Base-by-base conservation (phyloP, 1,140 invertebrate species). In the Lepidostoma basale region DNA sequence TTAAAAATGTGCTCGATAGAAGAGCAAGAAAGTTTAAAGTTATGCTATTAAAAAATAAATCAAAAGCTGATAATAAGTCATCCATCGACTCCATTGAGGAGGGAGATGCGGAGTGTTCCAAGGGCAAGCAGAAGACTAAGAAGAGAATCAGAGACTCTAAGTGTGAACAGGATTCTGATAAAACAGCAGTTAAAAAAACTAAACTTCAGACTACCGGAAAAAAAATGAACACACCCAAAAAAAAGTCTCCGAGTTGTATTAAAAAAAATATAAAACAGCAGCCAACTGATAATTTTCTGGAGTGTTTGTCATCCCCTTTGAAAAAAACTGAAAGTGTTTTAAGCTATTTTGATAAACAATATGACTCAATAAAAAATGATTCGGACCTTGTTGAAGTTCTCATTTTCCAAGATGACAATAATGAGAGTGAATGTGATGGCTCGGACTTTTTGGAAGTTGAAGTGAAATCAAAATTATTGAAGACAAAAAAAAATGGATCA, bases 261-360 rank as follows among this genome's bases (percentile, higher is more conserved):
- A 68, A 65, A 56, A 44, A 25, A 66, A 56, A 18, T 10, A 33
- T 44, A 45, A 44, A 39, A 28, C 22, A 62, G 52, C 10, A 14
- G 2, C 23, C 33, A 40, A 58, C 54, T 28, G 67, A 67, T 4
- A 76, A 77, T 26, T 79, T 81, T 54, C 62, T 80, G 0, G 30
- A 73, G 0, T 78, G 77, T 47, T 72, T 86, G 14, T 84, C 81
- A 2, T 85, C 85, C 52, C 85, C 85, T 25, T 75, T 85, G 6
- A 85, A 80, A 70, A 86, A 86, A 72, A 83, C 82, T 20, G 84
- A 85, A 74, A 85, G 84, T 65, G 78, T 87, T 72, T 71, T 86
- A n/a, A 79, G 81, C 62, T 87, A 87, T 75, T 86, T 86, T 74
- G 75, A 81, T 62, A 81, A 79, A 75, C 44, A 79, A 75, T 44